Base-by-base conservation (phyloP, 2,113 vertebrate species). In the Sander vitreus region DNA sequence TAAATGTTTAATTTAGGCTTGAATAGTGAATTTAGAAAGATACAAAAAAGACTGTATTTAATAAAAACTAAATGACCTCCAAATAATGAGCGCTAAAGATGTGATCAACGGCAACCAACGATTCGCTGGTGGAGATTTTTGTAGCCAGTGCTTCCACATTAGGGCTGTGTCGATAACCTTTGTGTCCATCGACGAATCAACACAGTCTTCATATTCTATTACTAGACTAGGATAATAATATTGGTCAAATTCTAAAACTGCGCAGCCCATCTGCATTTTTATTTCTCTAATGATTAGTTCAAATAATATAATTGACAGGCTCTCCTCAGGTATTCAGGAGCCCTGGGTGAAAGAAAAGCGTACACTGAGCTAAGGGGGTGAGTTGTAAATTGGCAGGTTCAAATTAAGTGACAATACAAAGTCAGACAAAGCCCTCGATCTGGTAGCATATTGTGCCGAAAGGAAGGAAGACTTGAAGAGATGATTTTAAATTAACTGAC, bases 401-500 rank as follows among this genome's bases (percentile, higher is more conserved):
- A 77, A 87, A 88, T 80, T 7, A 90, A 76, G 76, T 66, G 85
- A 71, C 53, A 30, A 48, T 14, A 67, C 85, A 86, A 85, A 91
- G 85, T 90, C 88, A 90, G 83, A 86, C 81, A 79, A 81, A 85
- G 78, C 62, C 65, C 66, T 48, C 2, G 1, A 69, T 78, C 65
- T 73, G 54, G 68, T 77, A 53, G 78, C 53, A 4, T 60, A 59
- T 51, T 36, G 48, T 7, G 1, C 36, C 55, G 13, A 63, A 64
- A 62, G 69, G 76, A 62, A 66, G 57, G 82, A 83, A 48, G 72
- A 80, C 80, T 60, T 3, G 50, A 30, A 53, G 87, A 79, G 88
- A 84, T 80, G 88, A 80, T 86, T 91, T 93, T 89, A 92, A 92
- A 95, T 85, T 72, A 90, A 90, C 83, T 94, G 86, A 94, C 93